Evolutionary conservation across 2,888 invertebrate genomes (phyloP), one percentile per base, ranked within the genome.

Genomic region (Silvanus unidentatus): DNA sequence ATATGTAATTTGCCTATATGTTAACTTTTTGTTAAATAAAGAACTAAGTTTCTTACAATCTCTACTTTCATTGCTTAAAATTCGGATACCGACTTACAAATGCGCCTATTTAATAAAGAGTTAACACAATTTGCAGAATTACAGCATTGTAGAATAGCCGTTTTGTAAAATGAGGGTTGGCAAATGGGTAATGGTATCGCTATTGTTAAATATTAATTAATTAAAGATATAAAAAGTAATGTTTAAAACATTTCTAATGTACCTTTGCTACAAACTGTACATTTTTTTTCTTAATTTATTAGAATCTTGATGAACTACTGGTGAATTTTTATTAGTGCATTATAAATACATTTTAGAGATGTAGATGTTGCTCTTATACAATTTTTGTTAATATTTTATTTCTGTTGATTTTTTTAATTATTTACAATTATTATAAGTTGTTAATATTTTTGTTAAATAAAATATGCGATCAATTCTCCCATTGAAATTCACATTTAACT

Each of bases 1-100:
- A 51, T 45, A 47, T 51, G 53, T 53, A 53, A 58, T 54, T 54
- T 53, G 55, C 57, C 53, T 53, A 53, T 50, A 49, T 62, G 63
- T 65, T 62, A 61, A 63, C 63, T 64, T 65, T 62, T 63, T 64
- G 62, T 60, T 60, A 59, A 60, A 60, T 59, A 57, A 57, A 59
- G 49, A 50, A 49, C 50, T 49, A 49, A 35, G 41, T 48, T 42
- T 47, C 44, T 45, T 44, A 49, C 40, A 37, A 48, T 47, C 47
- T 50, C n/a, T 52, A 45, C 45, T 50, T 46, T 40, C n/a, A n/a
- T n/a, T n/a, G n/a, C n/a, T n/a, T n/a, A 40, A 48, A 40, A 48
- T 42, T 47, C 44, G 44, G 40, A 48, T 43, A 49, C 46, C 44
- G 48, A 49, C 47, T 46, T 38, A 49, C 44, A 43, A 44, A 49